Evolutionary conservation across 2,113 vertebrate genomes (phyloP), one percentile per base, ranked within the genome.

Genomic region (Oplegnathus fasciatus): DNA sequence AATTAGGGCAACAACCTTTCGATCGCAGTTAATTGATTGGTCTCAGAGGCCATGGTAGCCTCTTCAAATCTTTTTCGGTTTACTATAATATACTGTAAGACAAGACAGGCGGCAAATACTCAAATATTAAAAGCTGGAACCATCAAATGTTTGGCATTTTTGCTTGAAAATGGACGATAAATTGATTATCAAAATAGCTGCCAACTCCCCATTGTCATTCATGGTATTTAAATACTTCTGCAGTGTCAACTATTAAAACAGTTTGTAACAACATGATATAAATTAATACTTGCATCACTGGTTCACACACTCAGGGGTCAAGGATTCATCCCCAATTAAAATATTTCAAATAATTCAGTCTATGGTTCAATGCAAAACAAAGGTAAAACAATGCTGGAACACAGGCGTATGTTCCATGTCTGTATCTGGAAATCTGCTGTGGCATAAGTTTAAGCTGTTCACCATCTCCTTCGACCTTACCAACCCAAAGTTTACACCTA

Each of bases 401-500:
- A 54, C 78, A 77, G 62, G 80, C 0, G 1, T 28, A 5, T 57
- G 61, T 46, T 40, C 44, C 24, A 14, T 61, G 69, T 75, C 57
- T 82, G 55, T 57, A 78, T 65, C 1, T 46, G 69, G 58, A 80
- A 80, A 82, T 82, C 26, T 48, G 84, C 77, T 54, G 67, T 68
- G 83, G 84, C 78, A 75, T 64, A 42, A 77, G 34, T 50, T 77
- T 28, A 82, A 80, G 72, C 76, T 26, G 83, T 74, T 88, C 28
- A 9, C 78, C 37, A 24, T 86, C 77, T 75, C 28, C 20, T 48
- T 28, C 20, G 24, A 75, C 75, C 24, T 42, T 15, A 80, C 65
- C 83, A 28, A 79, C 83, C 76, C 75, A 61, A 3, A 54, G 76
- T 86, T 91, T 88, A 86, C 82, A 92, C 89, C 90, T 88, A 44